Evolutionary conservation across 2,113 vertebrate genomes (phyloP).

Genomic region (Dasypus novemcinctus): DNA sequence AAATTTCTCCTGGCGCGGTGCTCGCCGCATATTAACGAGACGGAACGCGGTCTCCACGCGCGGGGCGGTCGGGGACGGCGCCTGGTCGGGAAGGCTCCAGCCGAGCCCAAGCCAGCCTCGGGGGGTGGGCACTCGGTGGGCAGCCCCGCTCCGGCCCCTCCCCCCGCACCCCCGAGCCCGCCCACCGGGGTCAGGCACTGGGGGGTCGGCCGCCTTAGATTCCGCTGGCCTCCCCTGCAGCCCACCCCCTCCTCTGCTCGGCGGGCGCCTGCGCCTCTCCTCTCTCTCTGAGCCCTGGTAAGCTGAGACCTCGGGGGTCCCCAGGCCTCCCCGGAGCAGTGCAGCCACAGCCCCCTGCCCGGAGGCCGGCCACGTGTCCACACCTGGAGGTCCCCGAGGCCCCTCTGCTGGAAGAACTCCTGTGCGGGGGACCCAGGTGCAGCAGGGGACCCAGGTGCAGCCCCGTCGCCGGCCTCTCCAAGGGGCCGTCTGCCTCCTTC

Average conservation of each 20-base stretch:
- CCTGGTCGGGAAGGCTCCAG: neutral
- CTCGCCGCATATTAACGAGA: constrained; percentile 84
- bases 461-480: no score
- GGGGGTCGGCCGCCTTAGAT: neutral
- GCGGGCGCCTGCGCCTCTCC: fast-evolving
- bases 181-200: fast-evolving
- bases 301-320: neutral
- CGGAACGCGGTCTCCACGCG: neutral
- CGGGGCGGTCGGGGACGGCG: neutral
- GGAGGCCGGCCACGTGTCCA: neutral
- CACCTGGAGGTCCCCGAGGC: neutral
- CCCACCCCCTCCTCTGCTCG: neutral
- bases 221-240: fast-evolving
- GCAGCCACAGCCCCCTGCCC: neutral
- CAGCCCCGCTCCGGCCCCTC: neutral
- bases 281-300: neutral
- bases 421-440: fast-evolving
- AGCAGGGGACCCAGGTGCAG: no score
- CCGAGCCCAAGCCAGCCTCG: neutral
- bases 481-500: no score
- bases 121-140: neutral
- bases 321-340: neutral
- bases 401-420: fast-evolving
- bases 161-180: fast-evolving
- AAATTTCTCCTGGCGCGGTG: constrained; percentile 84